A percentile compares a stretch with the other conserved stretches of the same genome.
phyloP scores from a whole-genome alignment of 2,113 vertebrate species.

The Brachypodius melanocephalos region DNA sequence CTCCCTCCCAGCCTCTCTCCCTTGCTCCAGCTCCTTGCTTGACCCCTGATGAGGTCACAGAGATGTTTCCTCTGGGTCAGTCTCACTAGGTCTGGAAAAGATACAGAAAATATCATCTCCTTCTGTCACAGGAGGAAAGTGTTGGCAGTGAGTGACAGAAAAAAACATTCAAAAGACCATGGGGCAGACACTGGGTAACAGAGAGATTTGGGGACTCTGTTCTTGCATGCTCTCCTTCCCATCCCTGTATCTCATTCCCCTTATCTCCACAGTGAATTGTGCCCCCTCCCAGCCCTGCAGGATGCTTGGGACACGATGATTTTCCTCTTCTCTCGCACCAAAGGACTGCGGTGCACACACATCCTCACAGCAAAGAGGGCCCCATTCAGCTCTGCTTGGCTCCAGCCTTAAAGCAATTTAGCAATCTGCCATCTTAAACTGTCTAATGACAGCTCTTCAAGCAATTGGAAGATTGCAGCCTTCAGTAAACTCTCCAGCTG shows the following conservation, averaged over 20 bases:
- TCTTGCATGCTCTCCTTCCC: not conserved
- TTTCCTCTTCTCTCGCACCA: not conserved
- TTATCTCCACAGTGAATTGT: not conserved
- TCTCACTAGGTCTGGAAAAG: not conserved
- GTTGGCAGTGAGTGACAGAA: rapidly evolving
- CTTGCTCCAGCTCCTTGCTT: not conserved
- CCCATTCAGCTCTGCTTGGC: not conserved
- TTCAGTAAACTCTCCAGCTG: constrained; percentile 43
- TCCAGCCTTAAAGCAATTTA: constrained; percentile 24
- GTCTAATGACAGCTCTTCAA: constrained; percentile 54
- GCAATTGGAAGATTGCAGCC: constrained; percentile 56
- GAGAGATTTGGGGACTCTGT: not conserved
- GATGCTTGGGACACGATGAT: not conserved
- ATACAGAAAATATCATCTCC: not conserved
- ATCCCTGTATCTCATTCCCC: not conserved
- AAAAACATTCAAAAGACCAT: not conserved
- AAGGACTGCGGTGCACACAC: rapidly evolving
- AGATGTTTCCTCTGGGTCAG: not conserved
- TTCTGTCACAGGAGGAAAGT: not conserved
- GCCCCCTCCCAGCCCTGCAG: not conserved
- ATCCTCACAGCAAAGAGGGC: not conserved
- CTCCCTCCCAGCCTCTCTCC: not conserved
- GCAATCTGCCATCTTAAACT: constrained; percentile 53
- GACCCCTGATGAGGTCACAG: not conserved
- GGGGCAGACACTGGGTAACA: not conserved